Conservation (phyloP, 2,797 vertebrate species). For the Syngnathus acus region DNA sequence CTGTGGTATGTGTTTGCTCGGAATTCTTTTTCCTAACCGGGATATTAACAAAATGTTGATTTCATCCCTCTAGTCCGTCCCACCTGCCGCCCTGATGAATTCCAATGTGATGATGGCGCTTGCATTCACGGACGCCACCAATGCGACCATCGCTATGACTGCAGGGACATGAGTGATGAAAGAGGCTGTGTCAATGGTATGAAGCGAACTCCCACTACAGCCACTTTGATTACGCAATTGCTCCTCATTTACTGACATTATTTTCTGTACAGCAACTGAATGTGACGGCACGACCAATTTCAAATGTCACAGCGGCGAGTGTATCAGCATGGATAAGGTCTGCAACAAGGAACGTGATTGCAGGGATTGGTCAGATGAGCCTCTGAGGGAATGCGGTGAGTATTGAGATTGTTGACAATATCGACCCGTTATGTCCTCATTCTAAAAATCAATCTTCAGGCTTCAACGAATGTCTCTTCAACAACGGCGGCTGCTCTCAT, state of each 20-base stretch:
- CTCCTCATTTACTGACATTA: not conserved
- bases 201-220: not conserved
- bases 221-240: not conserved
- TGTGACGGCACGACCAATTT: slow-evolving; percentile 74
- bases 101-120: slow-evolving; percentile 74
- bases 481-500: slow-evolving; percentile 81
- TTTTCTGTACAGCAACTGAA: slow-evolving; percentile 57
- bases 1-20: slow-evolving; percentile 68
- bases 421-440: not conserved
- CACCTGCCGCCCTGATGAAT: slow-evolving; percentile 81
- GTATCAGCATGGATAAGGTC: slow-evolving; percentile 76
- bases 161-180: slow-evolving; percentile 81
- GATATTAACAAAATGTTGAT: not conserved
- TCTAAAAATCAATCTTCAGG: slow-evolving; percentile 46
- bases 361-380: slow-evolving; percentile 86
- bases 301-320: slow-evolving; percentile 81
- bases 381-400: slow-evolving; percentile 81
- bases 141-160: slow-evolving; percentile 77
- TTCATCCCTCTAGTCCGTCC: slow-evolving; percentile 45
- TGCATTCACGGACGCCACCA: slow-evolving; percentile 83
- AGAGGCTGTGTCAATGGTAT: slow-evolving; percentile 76
- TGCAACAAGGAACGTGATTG: slow-evolving; percentile 77
- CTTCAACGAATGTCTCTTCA: slow-evolving; percentile 78
- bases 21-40: not conserved
- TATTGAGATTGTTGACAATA: slow-evolving; percentile 11